phyloP scores from a whole-genome alignment of 2,797 vertebrate genomes.

The Cirrhinus molitorella region DNA sequence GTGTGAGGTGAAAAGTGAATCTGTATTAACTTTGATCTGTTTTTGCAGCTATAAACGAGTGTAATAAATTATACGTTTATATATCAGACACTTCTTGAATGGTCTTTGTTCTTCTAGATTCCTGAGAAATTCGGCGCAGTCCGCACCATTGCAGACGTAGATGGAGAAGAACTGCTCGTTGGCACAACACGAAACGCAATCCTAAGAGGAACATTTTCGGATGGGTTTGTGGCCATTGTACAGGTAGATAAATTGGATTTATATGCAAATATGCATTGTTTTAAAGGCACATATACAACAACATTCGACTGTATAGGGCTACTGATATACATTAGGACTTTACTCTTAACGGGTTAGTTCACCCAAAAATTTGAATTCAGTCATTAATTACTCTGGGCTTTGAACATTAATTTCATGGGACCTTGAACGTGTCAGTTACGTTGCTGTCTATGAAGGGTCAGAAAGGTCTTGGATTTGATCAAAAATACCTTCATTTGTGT shows the following conservation, averaged over 20 bases:
- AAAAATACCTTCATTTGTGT: too few relatives aligned
- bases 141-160: conserved; percentile 86
- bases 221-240: conserved; percentile 87
- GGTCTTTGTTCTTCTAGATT: conserved; percentile 74
- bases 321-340: too few relatives aligned
- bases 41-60: conserved; percentile 21
- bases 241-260: conserved; percentile 76
- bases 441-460: too few relatives aligned
- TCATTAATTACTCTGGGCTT: too few relatives aligned
- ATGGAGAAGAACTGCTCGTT: conserved; percentile 86
- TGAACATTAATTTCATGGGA: too few relatives aligned
- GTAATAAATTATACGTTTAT: neutral
- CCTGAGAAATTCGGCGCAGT: conserved; percentile 88
- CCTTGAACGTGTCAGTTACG: too few relatives aligned
- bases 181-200: conserved; percentile 91
- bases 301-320: too few relatives aligned
- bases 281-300: too few relatives aligned
- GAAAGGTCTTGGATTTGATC: too few relatives aligned
- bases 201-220: conserved; percentile 84
- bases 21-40: conserved; percentile 30
- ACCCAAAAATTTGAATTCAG: too few relatives aligned
- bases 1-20: conserved; percentile 83
- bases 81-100: neutral
- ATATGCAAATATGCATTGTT: neutral
- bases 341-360: too few relatives aligned